Evolutionary conservation across 2,113 vertebrate species (phyloP).

Genomic region (Cromileptes altivelis): DNA sequence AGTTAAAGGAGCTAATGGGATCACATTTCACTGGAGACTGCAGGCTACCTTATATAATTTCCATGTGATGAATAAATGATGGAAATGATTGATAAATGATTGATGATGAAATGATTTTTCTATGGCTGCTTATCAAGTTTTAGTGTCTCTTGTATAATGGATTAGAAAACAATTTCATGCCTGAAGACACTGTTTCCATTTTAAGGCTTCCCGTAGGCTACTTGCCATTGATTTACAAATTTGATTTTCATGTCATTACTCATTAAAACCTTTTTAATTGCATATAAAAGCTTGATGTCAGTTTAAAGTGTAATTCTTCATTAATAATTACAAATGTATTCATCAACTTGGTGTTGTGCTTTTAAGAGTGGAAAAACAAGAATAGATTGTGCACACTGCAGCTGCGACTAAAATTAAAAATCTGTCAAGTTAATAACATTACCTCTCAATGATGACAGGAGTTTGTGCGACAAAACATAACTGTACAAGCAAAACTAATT

Average conservation of each 20-base stretch:
- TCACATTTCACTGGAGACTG: no score
- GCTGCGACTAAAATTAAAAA: constrained; percentile 1
- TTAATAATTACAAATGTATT: neutral
- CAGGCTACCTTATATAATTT: no score
- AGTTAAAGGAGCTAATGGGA: no score
- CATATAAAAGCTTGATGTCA: neutral
- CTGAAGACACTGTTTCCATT: neutral
- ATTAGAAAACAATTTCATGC: neutral
- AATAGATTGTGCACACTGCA: neutral
- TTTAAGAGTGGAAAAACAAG: neutral
- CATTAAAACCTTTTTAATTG: constrained; percentile 17
- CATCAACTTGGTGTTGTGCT: neutral
- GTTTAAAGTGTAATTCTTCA: neutral
- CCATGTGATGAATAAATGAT: no score
- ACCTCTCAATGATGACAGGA: neutral
- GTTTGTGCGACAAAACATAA: neutral
- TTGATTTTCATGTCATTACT: neutral
- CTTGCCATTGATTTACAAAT: constrained; percentile 9
- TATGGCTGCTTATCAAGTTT: neutral
- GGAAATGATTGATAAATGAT: no score
- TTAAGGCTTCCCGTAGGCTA: neutral
- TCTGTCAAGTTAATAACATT: constrained; percentile 3
- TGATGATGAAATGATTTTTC: neutral
- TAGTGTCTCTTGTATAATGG: neutral
- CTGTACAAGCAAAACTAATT: constrained; percentile 23